Evolutionary conservation across 2,797 vertebrate species (phyloP).

Genomic region (Eospalax fontanierii): DNA sequence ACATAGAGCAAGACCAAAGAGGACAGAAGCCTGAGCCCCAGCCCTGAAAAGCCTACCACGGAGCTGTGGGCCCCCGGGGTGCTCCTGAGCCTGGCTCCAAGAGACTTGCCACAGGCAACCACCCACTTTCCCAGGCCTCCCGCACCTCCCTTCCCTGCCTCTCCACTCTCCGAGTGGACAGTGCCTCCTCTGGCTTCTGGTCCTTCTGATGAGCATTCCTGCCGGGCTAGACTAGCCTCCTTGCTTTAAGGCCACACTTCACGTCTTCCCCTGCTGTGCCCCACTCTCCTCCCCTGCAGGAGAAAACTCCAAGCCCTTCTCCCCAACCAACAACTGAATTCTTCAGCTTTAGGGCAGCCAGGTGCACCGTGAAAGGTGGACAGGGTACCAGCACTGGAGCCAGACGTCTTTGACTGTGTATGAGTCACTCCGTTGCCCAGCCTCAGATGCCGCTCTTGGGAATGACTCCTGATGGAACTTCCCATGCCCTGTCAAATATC

Average conservation of each 20-base stretch:
- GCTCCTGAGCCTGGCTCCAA: neutral
- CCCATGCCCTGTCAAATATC: neutral
- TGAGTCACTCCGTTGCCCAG: neutral
- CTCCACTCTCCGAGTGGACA: neutral
- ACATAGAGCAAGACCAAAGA: neutral
- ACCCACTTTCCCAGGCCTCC: neutral
- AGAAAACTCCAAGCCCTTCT: neutral
- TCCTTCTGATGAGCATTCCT: neutral
- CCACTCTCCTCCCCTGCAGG: neutral
- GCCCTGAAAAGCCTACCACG: neutral
- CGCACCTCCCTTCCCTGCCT: neutral
- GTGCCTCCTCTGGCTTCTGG: too few species aligned
- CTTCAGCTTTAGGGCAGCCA: neutral
- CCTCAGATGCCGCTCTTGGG: neutral
- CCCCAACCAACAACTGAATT: neutral
- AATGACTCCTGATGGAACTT: constrained; percentile 43
- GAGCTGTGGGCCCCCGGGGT: neutral
- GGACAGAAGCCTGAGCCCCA: neutral
- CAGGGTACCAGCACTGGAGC: neutral
- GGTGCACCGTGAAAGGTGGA: neutral
- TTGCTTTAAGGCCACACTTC: neutral
- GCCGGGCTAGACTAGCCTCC: neutral
- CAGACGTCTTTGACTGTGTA: neutral
- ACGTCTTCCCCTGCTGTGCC: neutral
- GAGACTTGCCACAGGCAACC: neutral